Evolutionary conservation across 2,888 invertebrate genomes (phyloP), one percentile per base, ranked within the genome.

Genomic region (Hedya salicella): DNA sequence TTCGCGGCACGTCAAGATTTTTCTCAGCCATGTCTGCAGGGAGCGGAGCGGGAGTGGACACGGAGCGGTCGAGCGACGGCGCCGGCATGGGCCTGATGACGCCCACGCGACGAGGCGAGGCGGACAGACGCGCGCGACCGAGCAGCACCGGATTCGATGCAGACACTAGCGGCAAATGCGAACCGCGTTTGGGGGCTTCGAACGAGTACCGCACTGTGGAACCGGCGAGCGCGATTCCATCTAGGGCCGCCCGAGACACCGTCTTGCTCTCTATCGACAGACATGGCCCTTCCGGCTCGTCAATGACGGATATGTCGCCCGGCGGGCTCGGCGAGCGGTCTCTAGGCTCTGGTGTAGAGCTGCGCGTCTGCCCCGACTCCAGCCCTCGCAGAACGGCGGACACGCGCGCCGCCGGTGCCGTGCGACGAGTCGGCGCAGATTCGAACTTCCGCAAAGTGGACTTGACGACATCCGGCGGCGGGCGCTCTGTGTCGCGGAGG

Each of bases 391-490:
- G 78, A 39, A 88, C 91, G 65, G 89, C 88, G 6, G 85, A 81
- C 8, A 87, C 84, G n/a, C 95, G 86, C 72, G 94, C 86, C 70
- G 91, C 80, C 74, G 93, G 93, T 5, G 92, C 86, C 69, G 90
- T 80, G 21, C 93, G 91, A 0, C 94, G 91, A 72, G 94, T 89
- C 11, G 95, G 94, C 0, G 94, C 92, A 49, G 93, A 93, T 83
- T 98, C 98, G 88, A 98, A 98, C 78, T 97, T 95, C 78, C 95
- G 94, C 69, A 97, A 94, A 13, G 97, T 96, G 68, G 97, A 95
- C 76, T 96, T 96, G 68, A 98, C 98, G 72, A 97, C 95, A 91
- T 98, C 98, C 0, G 96, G 96, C 16, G 98, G 97, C 1, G 98
- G 98, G 54, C 97, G 93, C 78, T 97, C 97, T 13, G 94, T 94